Evolutionary conservation across 2,113 vertebrate species (phyloP).

Genomic region (Phainopepla nitens): DNA sequence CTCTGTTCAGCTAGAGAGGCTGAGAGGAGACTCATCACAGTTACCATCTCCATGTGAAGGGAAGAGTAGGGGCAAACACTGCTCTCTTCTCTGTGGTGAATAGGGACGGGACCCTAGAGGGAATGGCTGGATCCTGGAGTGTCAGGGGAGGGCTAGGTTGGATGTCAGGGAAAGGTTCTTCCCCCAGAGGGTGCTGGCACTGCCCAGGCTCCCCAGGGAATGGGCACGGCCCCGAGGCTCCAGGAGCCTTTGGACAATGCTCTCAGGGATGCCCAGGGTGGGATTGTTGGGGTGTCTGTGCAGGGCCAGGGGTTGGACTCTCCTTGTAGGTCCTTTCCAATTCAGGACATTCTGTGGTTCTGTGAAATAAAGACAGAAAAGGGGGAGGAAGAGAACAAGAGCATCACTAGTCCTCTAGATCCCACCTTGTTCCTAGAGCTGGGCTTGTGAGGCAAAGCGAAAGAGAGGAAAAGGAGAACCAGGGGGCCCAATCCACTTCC

Average conservation of each 20-base stretch:
- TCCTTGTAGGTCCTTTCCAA: not conserved
- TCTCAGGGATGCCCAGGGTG: not conserved
- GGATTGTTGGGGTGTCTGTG: not conserved
- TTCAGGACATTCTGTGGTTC: not conserved
- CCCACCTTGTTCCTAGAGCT: not conserved
- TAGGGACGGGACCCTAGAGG: not conserved
- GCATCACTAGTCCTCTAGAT: not conserved
- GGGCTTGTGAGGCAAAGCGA: not conserved
- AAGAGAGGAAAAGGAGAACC: not conserved
- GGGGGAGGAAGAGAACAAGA: not conserved
- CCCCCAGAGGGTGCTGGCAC: not conserved
- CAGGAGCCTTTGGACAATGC: rapidly evolving
- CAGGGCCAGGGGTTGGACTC: not conserved
- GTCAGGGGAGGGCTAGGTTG: not conserved
- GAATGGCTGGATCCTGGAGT: not conserved
- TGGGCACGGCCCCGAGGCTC: rapidly evolving
- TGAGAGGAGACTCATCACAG: too few species aligned
- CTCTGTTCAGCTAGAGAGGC: not conserved
- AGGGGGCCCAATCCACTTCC: not conserved
- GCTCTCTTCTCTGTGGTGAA: not conserved
- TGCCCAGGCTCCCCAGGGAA: not conserved
- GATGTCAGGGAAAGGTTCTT: too few species aligned
- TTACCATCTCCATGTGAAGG: not conserved
- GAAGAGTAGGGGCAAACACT: not conserved
- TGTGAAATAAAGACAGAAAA: not conserved